Conservation (phyloP, 2,113 vertebrate species). For the Brachypodius melanocephalos region DNA sequence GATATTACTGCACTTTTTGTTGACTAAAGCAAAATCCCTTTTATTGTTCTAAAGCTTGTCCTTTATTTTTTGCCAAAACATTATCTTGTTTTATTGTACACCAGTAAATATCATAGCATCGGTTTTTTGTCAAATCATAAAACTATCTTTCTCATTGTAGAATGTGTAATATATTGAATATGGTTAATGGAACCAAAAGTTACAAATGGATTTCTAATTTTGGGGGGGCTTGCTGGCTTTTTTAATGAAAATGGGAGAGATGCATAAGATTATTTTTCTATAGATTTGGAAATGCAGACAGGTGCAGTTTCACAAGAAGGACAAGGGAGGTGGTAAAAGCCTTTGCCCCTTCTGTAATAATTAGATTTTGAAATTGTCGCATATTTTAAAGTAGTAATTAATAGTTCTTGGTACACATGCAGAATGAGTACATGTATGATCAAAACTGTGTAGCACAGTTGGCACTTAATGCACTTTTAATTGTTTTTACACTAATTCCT, state of each 20-base stretch:
- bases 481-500: constrained; percentile 66
- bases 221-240: neutral
- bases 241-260: neutral
- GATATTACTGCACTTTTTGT: constrained; percentile 99
- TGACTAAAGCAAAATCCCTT: constrained; percentile 96
- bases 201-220: constrained; percentile 27
- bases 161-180: constrained; percentile 67
- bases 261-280: constrained; percentile 1
- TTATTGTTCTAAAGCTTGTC: constrained; percentile 96
- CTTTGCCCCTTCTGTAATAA: constrained; percentile 26
- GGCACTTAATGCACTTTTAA: constrained; percentile 74
- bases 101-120: constrained; percentile 80
- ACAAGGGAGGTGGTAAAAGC: constrained; percentile 9
- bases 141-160: constrained; percentile 73
- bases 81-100: constrained; percentile 85
- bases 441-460: constrained; percentile 51
- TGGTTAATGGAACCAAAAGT: constrained; percentile 65
- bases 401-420: constrained; percentile 54
- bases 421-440: constrained; percentile 49
- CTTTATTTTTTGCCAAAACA: constrained; percentile 84
- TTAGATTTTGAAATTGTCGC: constrained; percentile 49
- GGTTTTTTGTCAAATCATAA: constrained; percentile 73
- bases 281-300: constrained; percentile 46
- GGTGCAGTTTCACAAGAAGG: constrained; percentile 1
- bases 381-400: constrained; percentile 64